Base-by-base conservation (phyloP, 2,888 invertebrate genomes). In the Polyommatus iphigenia region DNA sequence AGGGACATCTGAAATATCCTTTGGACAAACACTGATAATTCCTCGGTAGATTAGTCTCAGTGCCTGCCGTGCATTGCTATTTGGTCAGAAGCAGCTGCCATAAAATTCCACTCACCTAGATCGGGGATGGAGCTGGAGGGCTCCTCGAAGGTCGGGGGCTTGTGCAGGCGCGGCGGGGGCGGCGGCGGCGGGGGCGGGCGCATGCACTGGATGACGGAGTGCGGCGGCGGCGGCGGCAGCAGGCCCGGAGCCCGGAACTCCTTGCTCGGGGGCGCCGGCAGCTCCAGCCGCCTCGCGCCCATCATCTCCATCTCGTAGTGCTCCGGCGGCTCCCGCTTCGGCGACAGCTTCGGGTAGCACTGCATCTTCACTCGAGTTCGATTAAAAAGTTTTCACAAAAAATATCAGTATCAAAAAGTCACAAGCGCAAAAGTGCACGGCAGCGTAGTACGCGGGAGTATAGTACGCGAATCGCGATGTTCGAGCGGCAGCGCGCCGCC, bases 61-160 rank as follows among this genome's bases (percentile, higher is more conserved):
- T 46, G 46, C 10, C 46, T 46, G 3, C 13, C 10, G 4, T 62
- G 10, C 3, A 20, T 20, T 67, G 67, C 4, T 67, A 5, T 67
- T 67, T 29, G 67, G 29, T 67, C 67, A 41, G n/a, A 41, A 41
- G 72, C n/a, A 10, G 72, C 6, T 10, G 4, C 72, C 20, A 72
- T 36, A 41, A 36, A 72, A 72, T 36, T 67, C 10, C 13, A 95
- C 97, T 96, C 88, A 97, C 97, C 97, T 94, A 97, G 95, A 95
- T 97, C 97, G 82, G 97, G 97, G 90, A 97, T 97, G 84, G 97
- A 97, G 93, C 97, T 97, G 83, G 97, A 97, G 15, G 97, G 97
- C 89, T 97, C 97, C 92, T 97, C 97, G 88, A 96, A 95, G 83
- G 93, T 89, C 76, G 95, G 94, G 57, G 91, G 93, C 83, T 92